Evolutionary conservation across 2,113 vertebrate genomes (phyloP), one percentile per base, ranked within the genome.

Genomic region (Sigmodon hispidus): DNA sequence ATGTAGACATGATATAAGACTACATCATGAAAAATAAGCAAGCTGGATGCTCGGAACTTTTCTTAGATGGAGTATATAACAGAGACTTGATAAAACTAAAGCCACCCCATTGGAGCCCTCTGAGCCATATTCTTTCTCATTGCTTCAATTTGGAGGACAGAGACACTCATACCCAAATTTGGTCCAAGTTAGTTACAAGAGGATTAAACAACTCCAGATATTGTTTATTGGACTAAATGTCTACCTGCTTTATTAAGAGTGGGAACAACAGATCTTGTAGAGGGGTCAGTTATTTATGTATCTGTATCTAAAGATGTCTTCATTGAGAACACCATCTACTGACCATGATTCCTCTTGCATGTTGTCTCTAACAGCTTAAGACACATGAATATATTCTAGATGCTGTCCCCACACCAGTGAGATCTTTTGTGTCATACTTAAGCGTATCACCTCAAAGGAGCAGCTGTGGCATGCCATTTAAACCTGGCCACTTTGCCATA

Each of bases 21-120:
- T 45, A 40, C 16, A 57, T 19, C 17, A 40, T 85, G 59, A 76
- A 93, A 92, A 83, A 77, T 73, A 93, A 84, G 65, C n/a, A 76
- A 90, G 50, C 69, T 93, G 2, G 40, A 31, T 85, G 52, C 3
- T 57, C 55, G 45, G 55, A 85, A 85, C 70, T 90, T 94, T 90
- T 52, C 43, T 90, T 94, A 50, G 72, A 89, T 93, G 72, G 65
- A 88, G 73, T 87, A 75, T 10, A 87, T 73, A 73, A n/a, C 2
- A n/a, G 9, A n/a, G 2, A 52, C 43, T 93, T 73, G n/a, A 70
- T 29, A 90, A 50, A 91, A 80, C 36, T 21, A 31, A 90, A 94
- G 34, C 48, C 73, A 31, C n/a, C n/a, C 45, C 63, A 16, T 65
- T 59, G 34, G 24, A 48, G 70, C 17, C 10, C 55, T 87, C 83